Base-by-base conservation (phyloP, 2,888 invertebrate genomes). In the Oxytorus armatus region DNA sequence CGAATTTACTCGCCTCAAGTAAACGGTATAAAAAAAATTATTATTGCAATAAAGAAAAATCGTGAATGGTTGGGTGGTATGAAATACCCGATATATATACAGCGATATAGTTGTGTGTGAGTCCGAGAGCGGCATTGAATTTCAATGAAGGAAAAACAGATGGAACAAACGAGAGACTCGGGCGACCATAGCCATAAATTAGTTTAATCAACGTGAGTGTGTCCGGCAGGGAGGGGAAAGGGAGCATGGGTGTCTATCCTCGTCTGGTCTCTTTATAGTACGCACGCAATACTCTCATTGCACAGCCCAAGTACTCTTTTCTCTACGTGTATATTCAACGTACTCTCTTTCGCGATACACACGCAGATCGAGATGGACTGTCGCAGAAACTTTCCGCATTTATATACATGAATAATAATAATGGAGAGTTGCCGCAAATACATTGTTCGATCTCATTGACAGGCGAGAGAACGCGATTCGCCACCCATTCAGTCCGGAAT, bases 131-230 rank as follows among this genome's bases (percentile, higher is more conserved):
- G 57, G 70, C 74, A 77, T 76, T 81, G 82, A 75, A 82, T 76
- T 80, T 57, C 47, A 74, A 79, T 59, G 72, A 69, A 74, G 73
- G 66, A 65, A 69, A 70, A 77, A 82, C 47, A 65, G 57, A 75
- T 36, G 73, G 70, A 82, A 84, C 69, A 79, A 81, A 84, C 77
- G 63, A 42, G 42, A 29, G 44, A 63, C 65, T 23, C 53, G 39
- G 39, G 23, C 61, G 25, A 16, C 29, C 10, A 10, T 65, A 57
- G 63, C 70, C 69, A 74, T 84, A 82, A 84, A 82, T 84, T 82
- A 65, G 63, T 83, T 81, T 82, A 84, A 84, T 84, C 83, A 84
- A 82, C 69, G 76, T 68, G 66, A 53, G 53, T 76, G 18, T 14
- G 47, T 57, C 8, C 47, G 2, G n/a, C n/a, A n/a, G n/a, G n/a